Conservation (phyloP, 2,113 vertebrate species). For the Melanocharis versteri region DNA sequence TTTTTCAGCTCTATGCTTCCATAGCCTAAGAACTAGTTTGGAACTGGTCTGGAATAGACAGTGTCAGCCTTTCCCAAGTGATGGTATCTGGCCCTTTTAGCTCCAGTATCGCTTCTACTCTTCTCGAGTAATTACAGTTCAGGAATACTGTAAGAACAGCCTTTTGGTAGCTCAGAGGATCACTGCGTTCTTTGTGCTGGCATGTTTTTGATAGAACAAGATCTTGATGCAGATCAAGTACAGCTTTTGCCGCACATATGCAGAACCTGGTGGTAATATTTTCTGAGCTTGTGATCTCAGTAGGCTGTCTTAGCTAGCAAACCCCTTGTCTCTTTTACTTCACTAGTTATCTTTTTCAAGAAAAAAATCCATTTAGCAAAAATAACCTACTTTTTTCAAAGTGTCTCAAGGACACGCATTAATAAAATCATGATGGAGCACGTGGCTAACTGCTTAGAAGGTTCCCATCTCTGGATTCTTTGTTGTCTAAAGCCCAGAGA, state of each 20-base stretch:
- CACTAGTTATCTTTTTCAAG: neutral
- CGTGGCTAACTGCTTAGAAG: neutral
- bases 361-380: neutral
- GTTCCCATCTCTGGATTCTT: neutral
- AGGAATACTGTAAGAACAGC: rapidly evolving
- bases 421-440: neutral
- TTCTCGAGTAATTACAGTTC: neutral
- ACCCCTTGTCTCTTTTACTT: neutral
- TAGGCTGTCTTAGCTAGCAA: neutral
- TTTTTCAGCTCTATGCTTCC: neutral
- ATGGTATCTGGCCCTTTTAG: neutral
- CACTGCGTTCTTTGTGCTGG: neutral
- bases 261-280: neutral
- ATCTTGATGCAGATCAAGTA: neutral
- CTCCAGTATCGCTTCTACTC: neutral
- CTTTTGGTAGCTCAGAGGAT: neutral
- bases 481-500: neutral
- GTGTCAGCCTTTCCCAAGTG: neutral
- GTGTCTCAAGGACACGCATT: neutral
- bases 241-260: neutral
- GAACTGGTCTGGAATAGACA: neutral
- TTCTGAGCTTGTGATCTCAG: neutral
- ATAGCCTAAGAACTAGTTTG: neutral
- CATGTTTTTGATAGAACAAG: neutral
- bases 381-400: neutral